Conservation (phyloP, 30 jellyfish, hydroid and myxozoan genomes). For the Hydractinia echinata region DNA sequence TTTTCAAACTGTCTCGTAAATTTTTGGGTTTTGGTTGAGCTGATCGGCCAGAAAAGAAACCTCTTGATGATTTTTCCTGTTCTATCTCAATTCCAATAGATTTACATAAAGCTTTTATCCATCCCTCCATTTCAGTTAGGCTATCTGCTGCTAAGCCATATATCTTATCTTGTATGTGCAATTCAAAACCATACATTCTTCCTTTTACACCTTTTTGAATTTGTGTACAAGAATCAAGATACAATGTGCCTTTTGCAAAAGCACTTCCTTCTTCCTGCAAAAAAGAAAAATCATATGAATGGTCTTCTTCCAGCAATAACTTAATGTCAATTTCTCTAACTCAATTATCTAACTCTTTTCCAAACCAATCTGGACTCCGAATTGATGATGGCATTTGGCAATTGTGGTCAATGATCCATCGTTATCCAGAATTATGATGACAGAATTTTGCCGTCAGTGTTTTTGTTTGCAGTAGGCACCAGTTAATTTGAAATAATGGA, state of each 20-base stretch:
- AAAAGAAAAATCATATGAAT: not conserved
- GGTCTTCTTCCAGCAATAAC: too few relatives aligned
- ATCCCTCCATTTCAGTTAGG: slow-evolving; percentile 86
- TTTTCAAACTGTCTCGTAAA: slow-evolving; percentile 82
- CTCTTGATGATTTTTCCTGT: slow-evolving; percentile 71
- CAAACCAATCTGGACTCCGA: too few relatives aligned
- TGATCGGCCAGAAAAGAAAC: slow-evolving; percentile 64
- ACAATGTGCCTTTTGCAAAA: slow-evolving; percentile 95
- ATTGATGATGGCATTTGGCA: too few relatives aligned
- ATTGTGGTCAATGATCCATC: too few relatives aligned
- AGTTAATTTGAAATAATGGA: too few relatives aligned
- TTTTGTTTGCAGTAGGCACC: too few relatives aligned
- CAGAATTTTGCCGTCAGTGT: too few relatives aligned
- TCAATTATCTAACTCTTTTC: too few relatives aligned
- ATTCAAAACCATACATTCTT: slow-evolving; percentile 93
- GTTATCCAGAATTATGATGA: too few relatives aligned
- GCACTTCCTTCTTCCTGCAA: slow-evolving; percentile 97
- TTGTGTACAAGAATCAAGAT: slow-evolving; percentile 96
- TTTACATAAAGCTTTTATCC: slow-evolving; percentile 92
- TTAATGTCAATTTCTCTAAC: too few relatives aligned
- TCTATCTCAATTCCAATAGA: slow-evolving; percentile 97
- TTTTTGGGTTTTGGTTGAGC: slow-evolving; percentile 87
- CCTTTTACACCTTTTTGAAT: slow-evolving; percentile 88
- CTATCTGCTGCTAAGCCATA: slow-evolving; percentile 99
- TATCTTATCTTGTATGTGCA: slow-evolving; percentile 95